Percentiles rank a stretch among this genome's conserved stretches.
Evolutionary conservation across 2,888 invertebrate species (phyloP).

Genomic region (Latrodectus elegans): DNA sequence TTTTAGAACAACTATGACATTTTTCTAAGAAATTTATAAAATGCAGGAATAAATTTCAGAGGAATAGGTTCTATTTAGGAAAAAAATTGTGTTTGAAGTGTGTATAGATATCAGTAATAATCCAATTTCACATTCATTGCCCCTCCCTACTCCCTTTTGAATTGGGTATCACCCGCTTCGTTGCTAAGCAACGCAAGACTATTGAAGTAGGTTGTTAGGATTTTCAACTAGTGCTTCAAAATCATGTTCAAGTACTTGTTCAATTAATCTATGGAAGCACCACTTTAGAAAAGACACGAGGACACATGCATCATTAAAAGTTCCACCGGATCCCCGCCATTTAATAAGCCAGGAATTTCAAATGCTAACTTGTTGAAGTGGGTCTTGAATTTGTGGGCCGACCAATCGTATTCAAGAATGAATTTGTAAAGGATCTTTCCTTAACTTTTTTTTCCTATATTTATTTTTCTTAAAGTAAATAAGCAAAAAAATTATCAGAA

Average conservation of each 20-base stretch:
- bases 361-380: constrained; percentile 58
- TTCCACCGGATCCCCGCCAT: constrained; percentile 30
- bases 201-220: constrained; percentile 65
- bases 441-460: background rate
- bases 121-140: constrained; percentile 20
- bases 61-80: background rate
- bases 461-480: background rate
- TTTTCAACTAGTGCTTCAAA: constrained; percentile 62
- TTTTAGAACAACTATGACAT: too few species aligned
- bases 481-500: too few species aligned
- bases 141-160: constrained; percentile 3
- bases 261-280: constrained; percentile 55
- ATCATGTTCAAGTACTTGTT: constrained; percentile 63
- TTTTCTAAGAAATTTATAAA: background rate
- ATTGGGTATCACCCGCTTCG: constrained; percentile 41
- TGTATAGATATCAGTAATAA: constrained; percentile 18
- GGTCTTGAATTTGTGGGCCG: constrained; percentile 8
- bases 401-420: constrained; percentile 8
- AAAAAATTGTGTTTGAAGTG: constrained; percentile 8
- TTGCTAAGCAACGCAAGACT: constrained; percentile 54
- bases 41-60: background rate
- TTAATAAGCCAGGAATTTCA: constrained; percentile 53
- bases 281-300: constrained; percentile 22
- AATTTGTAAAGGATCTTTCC: background rate
- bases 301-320: constrained; percentile 58